Percentiles rank a stretch among this genome's conserved stretches.
Evolutionary conservation across 2,113 vertebrate species (phyloP).

Genomic region (Delphinapterus leucas): DNA sequence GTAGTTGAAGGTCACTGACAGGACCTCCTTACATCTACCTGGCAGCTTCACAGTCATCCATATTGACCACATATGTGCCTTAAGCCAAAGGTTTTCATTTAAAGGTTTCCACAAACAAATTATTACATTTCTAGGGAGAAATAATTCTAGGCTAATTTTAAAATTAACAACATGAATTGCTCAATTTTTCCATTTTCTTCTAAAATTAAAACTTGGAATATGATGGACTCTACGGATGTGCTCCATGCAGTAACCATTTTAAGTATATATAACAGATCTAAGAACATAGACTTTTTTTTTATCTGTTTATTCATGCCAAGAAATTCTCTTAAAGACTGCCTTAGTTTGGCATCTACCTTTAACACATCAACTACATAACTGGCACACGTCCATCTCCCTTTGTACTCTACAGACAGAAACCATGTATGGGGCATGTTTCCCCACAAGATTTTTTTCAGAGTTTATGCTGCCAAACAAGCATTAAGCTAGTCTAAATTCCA

Average conservation of each 20-base stretch:
- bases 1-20: constrained; percentile 74
- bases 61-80: constrained; percentile 73
- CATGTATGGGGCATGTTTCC: neutral
- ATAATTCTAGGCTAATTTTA: constrained; percentile 74
- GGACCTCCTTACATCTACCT: constrained; percentile 71
- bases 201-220: constrained; percentile 71
- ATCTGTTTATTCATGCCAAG: constrained; percentile 72
- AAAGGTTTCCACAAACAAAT: constrained; percentile 66
- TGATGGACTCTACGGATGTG: constrained; percentile 72
- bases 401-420: constrained; percentile 20
- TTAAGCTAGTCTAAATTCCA: constrained; percentile 44
- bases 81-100: constrained; percentile 70
- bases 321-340: constrained; percentile 29
- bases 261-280: constrained; percentile 77
- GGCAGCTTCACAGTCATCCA: constrained; percentile 74
- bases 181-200: constrained; percentile 80
- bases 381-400: neutral
- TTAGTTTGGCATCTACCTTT: constrained; percentile 43
- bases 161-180: constrained; percentile 77
- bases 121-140: constrained; percentile 69
- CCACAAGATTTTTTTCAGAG: neutral
- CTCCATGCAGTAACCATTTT: constrained; percentile 71
- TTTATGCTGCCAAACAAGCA: neutral
- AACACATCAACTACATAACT: neutral
- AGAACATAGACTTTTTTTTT: constrained; percentile 64